Evolutionary conservation across 1,140 invertebrate genomes (phyloP), one percentile per base, ranked within the genome.

Genomic region (Drosophila takahashii): DNA sequence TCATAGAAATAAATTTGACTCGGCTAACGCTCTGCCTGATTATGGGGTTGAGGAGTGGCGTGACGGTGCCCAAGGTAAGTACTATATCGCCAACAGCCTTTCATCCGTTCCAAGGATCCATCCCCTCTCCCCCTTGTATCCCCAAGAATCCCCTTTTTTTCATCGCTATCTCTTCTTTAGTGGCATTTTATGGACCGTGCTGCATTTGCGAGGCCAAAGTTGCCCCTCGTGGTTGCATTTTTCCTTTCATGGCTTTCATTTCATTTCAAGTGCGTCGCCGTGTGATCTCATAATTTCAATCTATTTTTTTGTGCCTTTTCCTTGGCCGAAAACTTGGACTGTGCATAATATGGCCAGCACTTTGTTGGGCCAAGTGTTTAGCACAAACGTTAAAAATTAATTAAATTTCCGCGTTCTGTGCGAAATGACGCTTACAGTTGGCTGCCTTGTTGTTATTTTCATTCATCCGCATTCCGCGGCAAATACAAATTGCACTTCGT

Each of bases 21-120:
- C 89, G 69, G 84, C 84, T 62, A 89, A 89, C 81, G 90, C 90
- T 79, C 77, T 92, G 75, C 91, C 91, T 78, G 91, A 92, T 90
- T 92, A 92, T 79, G 91, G 91, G 67, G 90, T 92, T 80, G 91
- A 92, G 84, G 91, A 92, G 85, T 92, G 91, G 91, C 90, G 90
- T 78, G 91, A 92, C 77, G 89, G 90, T 85, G 90, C 89, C 72
- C 84, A 89, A 89, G 90, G 89, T 91, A 91, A 91, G 90, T 91
- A 91, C 72, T 57, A 56, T 42, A 36, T 70, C 66, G 56, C 42
- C 27, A 29, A n/a, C 42, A 18, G 41, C 32, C 29, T 39, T 37
- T 56, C 41, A 54, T 32, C 22, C 36, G 29, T 26, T 34, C 32
- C 37, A 29, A 26, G 34, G 36, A 10, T 34, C 58, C 4, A 44